phyloP scores from a whole-genome alignment of 2,888 invertebrate species.

The Sarcophaga variegata region DNA sequence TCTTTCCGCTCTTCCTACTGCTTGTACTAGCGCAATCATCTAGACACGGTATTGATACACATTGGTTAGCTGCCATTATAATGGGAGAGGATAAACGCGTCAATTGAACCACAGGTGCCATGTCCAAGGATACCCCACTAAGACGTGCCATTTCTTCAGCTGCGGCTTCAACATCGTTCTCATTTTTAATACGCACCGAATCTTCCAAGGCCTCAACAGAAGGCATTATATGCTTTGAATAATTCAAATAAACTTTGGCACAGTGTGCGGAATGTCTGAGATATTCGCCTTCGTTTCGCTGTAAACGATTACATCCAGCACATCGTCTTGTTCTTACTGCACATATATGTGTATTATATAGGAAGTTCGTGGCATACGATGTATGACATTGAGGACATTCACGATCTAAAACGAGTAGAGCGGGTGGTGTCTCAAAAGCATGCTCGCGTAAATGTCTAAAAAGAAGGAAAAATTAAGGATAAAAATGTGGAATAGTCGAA shows the following conservation, averaged over 20 bases:
- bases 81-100: constrained; percentile 76
- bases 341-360: constrained; percentile 80
- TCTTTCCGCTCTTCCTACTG: constrained; percentile 72
- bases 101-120: constrained; percentile 77
- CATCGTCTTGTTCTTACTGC: constrained; percentile 78
- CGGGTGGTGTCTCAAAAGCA: constrained; percentile 71
- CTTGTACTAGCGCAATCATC: constrained; percentile 62
- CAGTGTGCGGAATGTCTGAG: constrained; percentile 78
- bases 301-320: constrained; percentile 77
- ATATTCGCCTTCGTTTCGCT: constrained; percentile 75
- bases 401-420: constrained; percentile 76
- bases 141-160: constrained; percentile 65
- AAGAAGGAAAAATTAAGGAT: background rate
- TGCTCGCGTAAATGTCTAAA: constrained; percentile 78
- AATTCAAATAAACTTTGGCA: constrained; percentile 75
- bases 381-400: constrained; percentile 78
- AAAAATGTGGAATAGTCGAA: too few relatives aligned
- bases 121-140: constrained; percentile 68
- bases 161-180: constrained; percentile 75
- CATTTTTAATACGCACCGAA: constrained; percentile 76
- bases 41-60: constrained; percentile 67
- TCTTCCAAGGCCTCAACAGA: constrained; percentile 73
- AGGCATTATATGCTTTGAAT: constrained; percentile 77
- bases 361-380: constrained; percentile 79
- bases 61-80: constrained; percentile 72